phyloP scores from a whole-genome alignment of 2,113 vertebrate species.

The Syngnathus scovelli region DNA sequence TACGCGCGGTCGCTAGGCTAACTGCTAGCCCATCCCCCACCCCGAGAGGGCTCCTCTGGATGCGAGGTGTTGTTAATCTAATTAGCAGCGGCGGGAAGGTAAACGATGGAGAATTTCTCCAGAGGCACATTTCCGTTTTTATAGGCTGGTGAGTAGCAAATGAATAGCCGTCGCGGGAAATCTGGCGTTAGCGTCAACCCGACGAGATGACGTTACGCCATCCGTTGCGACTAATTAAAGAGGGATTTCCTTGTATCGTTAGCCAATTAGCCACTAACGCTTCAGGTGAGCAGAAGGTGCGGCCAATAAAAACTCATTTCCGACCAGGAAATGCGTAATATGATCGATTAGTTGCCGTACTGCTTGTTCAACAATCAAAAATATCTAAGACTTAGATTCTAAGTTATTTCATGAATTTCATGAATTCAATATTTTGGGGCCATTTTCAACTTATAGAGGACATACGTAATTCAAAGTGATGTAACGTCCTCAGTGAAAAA shows the following conservation, averaged over 20 bases:
- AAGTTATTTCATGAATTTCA: no score
- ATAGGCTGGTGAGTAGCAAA: conserved; percentile 17
- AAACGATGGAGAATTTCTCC: conserved; percentile 21
- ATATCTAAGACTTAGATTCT: not conserved
- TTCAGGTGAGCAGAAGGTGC: not conserved
- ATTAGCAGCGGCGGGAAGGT: conserved; percentile 40
- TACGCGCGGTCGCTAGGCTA: conserved; percentile 29
- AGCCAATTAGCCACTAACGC: not conserved
- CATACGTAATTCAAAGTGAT: not conserved
- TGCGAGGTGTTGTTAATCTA: conserved; percentile 34
- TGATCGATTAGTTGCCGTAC: not conserved
- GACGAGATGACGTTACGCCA: conserved; percentile 1
- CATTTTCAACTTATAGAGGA: not conserved
- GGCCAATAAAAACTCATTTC: not conserved
- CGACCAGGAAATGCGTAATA: not conserved
- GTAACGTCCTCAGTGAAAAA: not conserved
- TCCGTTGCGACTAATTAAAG: conserved; percentile 51
- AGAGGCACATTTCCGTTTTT: conserved; percentile 10
- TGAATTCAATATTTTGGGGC: not conserved
- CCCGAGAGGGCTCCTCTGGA: conserved; percentile 5
- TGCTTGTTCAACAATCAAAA: no score
- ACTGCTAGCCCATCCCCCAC: not conserved
- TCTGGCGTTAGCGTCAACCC: not conserved
- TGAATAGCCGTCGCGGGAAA: conserved; percentile 32
- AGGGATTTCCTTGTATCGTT: conserved; percentile 5